Evolutionary conservation across 2,888 invertebrate species (phyloP), one percentile per base, ranked within the genome.

Genomic region (Choristoneura rosaceana): DNA sequence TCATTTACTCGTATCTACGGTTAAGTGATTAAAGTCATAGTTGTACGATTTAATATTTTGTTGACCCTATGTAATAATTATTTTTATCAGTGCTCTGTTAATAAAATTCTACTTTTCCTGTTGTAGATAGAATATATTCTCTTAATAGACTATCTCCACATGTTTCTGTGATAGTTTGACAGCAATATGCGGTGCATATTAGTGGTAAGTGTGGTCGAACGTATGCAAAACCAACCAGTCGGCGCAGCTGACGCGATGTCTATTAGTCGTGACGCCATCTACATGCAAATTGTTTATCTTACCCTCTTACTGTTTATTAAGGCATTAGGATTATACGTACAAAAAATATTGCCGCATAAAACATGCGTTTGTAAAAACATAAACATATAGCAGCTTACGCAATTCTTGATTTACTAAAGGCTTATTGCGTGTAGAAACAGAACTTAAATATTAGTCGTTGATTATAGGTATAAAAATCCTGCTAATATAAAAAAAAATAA

Each of bases 211-310:
- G 90, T 87, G 90, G 90, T 89, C 77, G 80, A 79, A 81, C 79
- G 79, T 85, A 87, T 87, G 89, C 86, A 86, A 87, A 87, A 88
- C 83, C 79, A 78, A 89, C 90, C 89, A 88, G 91, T 88, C 82
- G 76, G 74, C 73, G 89, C 92, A 92, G 88, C 87, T 92, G 92
- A 89, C 82, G 82, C 80, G 84, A 84, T 81, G 76, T 81, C 84
- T 88, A 90, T 90, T 90, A 90, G 84, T 76, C 74, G 77, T 82
- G 80, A 82, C 82, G 81, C 84, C 84, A 90, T 90, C 87, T 87
- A 87, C 86, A 93, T 91, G 88, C 84, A 90, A 91, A 92, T 90
- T 82, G 83, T 85, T 84, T 84, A 78, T 79, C 75, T 64, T 63
- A 76, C 76, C 73, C 73, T 74, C 74, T 67, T 75, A 70, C 76